Percentiles rank a stretch among this genome's conserved stretches.
Conservation (phyloP, 1,140 invertebrate genomes). For the Notospermus geniculatus region DNA sequence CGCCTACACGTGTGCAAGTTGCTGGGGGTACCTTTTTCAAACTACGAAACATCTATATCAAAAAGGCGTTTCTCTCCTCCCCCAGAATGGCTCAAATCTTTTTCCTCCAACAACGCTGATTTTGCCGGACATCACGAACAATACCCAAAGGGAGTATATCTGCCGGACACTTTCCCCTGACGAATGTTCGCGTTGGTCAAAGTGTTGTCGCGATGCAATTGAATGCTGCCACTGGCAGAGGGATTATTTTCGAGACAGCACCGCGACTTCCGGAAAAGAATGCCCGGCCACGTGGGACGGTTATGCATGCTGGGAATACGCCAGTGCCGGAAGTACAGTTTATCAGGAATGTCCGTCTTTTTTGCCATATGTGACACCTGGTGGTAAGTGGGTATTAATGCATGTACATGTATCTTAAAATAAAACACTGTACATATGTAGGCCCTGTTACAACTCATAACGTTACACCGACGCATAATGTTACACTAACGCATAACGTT, state of each 20-base stretch:
- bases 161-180: conserved; percentile 31
- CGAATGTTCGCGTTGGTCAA: conserved; percentile 31
- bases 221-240: conserved; percentile 33
- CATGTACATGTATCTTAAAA: no score
- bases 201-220: conserved; percentile 30
- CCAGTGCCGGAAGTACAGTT: conserved; percentile 68
- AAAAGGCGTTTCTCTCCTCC: no score
- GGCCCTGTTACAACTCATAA: no score
- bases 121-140: conserved; percentile 27
- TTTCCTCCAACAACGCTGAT: conserved; percentile 11
- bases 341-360: conserved; percentile 75
- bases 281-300: conserved; percentile 80
- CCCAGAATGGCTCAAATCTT: no score
- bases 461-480: no score
- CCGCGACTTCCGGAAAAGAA: conserved; percentile 46
- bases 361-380: conserved; percentile 18
- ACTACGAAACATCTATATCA: no score
- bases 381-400: no score
- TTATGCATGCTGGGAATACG: conserved; percentile 84
- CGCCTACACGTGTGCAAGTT: no score
- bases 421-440: no score
- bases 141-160: conserved; percentile 23
- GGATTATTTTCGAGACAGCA: background rate
- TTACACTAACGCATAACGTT: no score
- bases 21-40: no score